Base-by-base conservation (phyloP, 2,888 invertebrate genomes). In the Cataglyphis altisquamis region DNA sequence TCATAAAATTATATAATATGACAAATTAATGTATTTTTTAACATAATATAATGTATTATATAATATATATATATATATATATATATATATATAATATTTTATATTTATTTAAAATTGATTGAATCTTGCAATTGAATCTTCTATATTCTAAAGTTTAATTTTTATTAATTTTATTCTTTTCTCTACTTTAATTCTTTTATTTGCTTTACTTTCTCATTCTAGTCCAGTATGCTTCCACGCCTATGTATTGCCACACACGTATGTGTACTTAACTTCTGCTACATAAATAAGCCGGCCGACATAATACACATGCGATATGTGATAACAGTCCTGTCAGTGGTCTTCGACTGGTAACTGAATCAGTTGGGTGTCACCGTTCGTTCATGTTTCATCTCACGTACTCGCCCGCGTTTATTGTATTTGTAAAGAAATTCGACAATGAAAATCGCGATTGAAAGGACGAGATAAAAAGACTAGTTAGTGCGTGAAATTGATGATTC, bases 251-350 rank as follows among this genome's bases (percentile, higher is more conserved):
- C 60, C 81, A 29, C 67, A 70, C 70, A 85, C 66, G 62, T 62
- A 82, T 60, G 39, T 41, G 82, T 74, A 85, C 74, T 86, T 85
- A 84, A 74, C 78, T 72, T 84, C 84, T 70, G 84, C 82, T 83
- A 85, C 84, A 84, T 77, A 82, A 86, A 84, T 72, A 85, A 83
- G 25, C 82, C 77, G 52, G 66, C 74, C 84, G 80, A 82, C 85
- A 84, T 82, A 84, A 84, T 82, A 85, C 82, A 67, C 72, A 75
- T 64, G 73, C 85, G 82, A 84, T 87, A 86, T 29, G 87, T 86
- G 90, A 92, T 92, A 90, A 91, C 90, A 90, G 89, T 86, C 84
- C 88, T 88, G 90, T 91, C 92, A 91, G 91, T 91, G 90, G 90
- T 88, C 91, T 91, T 89, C 83, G 84, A 86, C 86, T 88, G 91